Evolutionary conservation across 2,113 vertebrate species (phyloP).

Genomic region (Abramis brama): DNA sequence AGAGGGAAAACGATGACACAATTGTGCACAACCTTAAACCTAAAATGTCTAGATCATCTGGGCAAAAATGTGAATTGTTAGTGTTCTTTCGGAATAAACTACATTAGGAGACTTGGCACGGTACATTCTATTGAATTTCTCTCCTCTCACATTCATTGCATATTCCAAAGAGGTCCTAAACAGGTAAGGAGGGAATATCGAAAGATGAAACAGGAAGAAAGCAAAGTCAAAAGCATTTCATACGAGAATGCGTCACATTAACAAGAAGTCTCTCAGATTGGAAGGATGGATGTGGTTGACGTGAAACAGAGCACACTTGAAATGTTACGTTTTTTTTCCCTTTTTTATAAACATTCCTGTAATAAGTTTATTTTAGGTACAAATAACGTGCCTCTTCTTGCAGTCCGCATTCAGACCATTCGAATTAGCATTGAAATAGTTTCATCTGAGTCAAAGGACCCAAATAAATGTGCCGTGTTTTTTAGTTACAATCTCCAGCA

Average conservation of each 20-base stretch:
- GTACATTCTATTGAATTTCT: slow-evolving; percentile 86
- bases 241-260: slow-evolving; percentile 16
- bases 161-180: slow-evolving; percentile 83
- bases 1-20: slow-evolving; percentile 64
- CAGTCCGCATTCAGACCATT: slow-evolving; percentile 15
- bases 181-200: slow-evolving; percentile 47
- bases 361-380: slow-evolving; percentile 50
- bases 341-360: slow-evolving; percentile 53
- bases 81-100: slow-evolving; percentile 68
- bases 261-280: slow-evolving; percentile 4
- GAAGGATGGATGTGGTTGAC: slow-evolving; percentile 28
- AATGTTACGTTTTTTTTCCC: slow-evolving; percentile 17
- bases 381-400: slow-evolving; percentile 38
- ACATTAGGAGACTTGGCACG: slow-evolving; percentile 86
- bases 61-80: slow-evolving; percentile 61
- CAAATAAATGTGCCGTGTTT: slow-evolving; percentile 5
- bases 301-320: slow-evolving; percentile 29
- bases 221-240: neutral
- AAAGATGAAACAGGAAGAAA: slow-evolving; percentile 24
- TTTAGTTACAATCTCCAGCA: slow-evolving; percentile 20
- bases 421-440: neutral
- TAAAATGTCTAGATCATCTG: slow-evolving; percentile 65
- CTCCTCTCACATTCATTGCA: slow-evolving; percentile 85
- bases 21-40: slow-evolving; percentile 70
- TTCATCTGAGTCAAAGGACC: neutral